Percentiles rank a stretch among this genome's conserved stretches.
Evolutionary conservation across 2,797 vertebrate genomes (phyloP).

Genomic region (Adrianichthys oophorus): DNA sequence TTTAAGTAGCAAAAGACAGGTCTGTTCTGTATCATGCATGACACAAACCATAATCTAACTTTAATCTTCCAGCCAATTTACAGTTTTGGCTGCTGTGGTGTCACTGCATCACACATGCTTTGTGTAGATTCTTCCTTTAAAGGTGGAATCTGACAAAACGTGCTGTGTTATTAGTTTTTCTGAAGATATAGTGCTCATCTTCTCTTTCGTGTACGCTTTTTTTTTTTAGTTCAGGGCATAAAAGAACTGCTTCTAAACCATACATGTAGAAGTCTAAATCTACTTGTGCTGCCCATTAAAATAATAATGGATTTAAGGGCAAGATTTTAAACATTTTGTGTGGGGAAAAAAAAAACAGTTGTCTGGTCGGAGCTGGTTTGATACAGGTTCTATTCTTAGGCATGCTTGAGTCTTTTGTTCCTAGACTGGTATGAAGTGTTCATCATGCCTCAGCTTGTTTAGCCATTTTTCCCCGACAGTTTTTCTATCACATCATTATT

Average conservation of each 20-base stretch:
- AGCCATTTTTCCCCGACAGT: constrained; percentile 8
- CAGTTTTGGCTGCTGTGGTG: constrained; percentile 25
- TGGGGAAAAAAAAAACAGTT: constrained; percentile 24
- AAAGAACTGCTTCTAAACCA: too few species aligned
- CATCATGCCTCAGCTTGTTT: constrained; percentile 59
- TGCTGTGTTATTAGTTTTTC: too few species aligned
- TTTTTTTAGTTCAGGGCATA: too few species aligned
- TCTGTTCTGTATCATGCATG: constrained; percentile 2
- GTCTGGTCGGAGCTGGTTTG: constrained; percentile 36
- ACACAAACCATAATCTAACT: background rate
- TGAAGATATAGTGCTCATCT: too few species aligned
- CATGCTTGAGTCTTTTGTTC: constrained; percentile 31
- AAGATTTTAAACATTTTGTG: constrained; percentile 30
- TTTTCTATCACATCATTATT: constrained; percentile 2
- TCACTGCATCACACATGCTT: constrained; percentile 45
- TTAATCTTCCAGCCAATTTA: constrained; percentile 31
- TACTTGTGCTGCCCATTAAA: constrained; percentile 2
- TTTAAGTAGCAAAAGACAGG: background rate
- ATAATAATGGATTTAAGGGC: constrained; percentile 30
- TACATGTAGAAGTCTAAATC: too few species aligned
- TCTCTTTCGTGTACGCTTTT: too few species aligned
- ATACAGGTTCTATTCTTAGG: constrained; percentile 51
- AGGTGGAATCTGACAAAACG: background rate
- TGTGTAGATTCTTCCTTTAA: constrained; percentile 34
- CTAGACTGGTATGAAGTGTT: constrained; percentile 55